Evolutionary conservation across 2,797 vertebrate genomes (phyloP).

Genomic region (Clamator glandarius): DNA sequence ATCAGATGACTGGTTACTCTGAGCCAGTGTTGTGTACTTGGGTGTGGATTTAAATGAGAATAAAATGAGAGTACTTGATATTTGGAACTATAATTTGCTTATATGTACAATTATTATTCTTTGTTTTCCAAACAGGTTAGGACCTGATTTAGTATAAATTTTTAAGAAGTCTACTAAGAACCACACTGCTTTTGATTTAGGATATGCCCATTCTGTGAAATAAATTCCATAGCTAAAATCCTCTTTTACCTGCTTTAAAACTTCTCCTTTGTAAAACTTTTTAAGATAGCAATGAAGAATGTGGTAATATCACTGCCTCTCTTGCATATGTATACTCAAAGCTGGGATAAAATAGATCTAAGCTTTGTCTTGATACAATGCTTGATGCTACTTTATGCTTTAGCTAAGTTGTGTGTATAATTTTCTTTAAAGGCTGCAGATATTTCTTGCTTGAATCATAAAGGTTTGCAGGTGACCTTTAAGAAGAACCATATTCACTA

Average conservation of each 20-base stretch:
- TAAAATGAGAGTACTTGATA: not conserved
- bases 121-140: not conserved
- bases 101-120: not conserved
- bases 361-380: not conserved
- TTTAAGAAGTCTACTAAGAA: not conserved
- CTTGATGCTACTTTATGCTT: not conserved
- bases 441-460: not conserved
- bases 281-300: not conserved
- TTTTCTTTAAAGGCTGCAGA: not conserved
- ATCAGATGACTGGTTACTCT: not conserved
- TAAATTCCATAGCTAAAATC: not conserved
- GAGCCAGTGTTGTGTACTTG: not conserved
- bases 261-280: not conserved
- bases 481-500: not conserved
- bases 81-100: not conserved
- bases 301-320: not conserved
- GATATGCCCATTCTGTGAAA: not conserved
- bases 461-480: not conserved
- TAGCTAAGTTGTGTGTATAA: not conserved
- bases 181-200: not conserved
- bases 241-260: not conserved
- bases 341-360: not conserved
- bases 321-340: not conserved
- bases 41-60: not conserved
- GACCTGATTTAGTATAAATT: not conserved